Base-by-base conservation (phyloP, 2,113 vertebrate genomes). In the Notarius quadriscutis region DNA sequence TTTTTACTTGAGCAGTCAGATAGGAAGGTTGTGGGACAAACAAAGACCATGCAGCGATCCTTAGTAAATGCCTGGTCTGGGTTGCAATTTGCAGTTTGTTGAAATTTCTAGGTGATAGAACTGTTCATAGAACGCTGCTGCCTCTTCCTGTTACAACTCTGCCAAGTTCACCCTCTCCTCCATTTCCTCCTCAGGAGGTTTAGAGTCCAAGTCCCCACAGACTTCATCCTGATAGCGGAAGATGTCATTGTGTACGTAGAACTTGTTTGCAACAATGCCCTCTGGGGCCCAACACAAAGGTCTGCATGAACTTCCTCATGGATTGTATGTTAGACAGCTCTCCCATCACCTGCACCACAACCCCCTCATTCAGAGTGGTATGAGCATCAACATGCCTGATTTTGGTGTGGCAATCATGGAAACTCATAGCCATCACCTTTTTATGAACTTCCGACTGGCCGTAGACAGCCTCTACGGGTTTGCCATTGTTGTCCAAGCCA, bases 181-280 rank as follows among this genome's bases (percentile, higher is more conserved):
- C 50, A 97, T 93, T 91, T 99, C 98, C 71, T 99, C 98, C 92
- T 99, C 98, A 62, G 98, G 97, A 60, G 97, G 96, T 84, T 99
- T 98, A 0, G 98, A 98, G 88, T 99, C 97, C 0, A 97, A 99
- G 91, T 99, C 98, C 2, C 96, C 97, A 79, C 99, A 99, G 74
- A 99, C 97, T 83, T 99, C 98, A 89, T 99, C 98, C 86, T 99
- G 98, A 91, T 99, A 99, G 87, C 98, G 97, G 90, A 99, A 99
- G 91, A 99, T 98, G 65, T 99, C 98, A 0, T 99, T 99, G 92
- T 99, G 98, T 86, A 99, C 98, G 88, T 99, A 99, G 93, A 99
- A 99, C 88, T 99, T 99, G 93, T 99, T 99, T 83, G 98, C 96
- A 81, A 99, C 97, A 20, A 97, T 99, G 0, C 98, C 98, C 98